Conservation (phyloP, 1,140 invertebrate genomes). For the Geopemphigus sp. region DNA sequence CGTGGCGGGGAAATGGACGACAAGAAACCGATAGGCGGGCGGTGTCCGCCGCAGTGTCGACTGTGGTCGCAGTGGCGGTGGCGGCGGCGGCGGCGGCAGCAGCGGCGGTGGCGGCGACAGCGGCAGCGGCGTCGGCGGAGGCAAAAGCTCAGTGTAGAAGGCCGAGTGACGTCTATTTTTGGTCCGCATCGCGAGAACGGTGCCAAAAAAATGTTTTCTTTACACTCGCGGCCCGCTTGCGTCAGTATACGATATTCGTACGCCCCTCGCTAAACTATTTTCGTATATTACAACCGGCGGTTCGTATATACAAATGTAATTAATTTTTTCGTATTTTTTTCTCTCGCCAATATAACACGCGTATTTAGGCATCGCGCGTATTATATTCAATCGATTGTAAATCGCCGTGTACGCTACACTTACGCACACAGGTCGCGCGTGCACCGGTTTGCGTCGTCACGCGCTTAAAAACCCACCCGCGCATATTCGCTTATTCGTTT, state of each 20-base stretch:
- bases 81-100: background rate
- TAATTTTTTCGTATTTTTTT: conserved; percentile 7
- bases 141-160: conserved; percentile 32
- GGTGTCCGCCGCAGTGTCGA: too few species aligned
- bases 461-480: too few species aligned
- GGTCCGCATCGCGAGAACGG: conserved; percentile 28
- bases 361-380: background rate
- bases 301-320: conserved; percentile 15
- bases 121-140: background rate
- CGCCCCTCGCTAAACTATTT: conserved; percentile 45
- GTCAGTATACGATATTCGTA: conserved; percentile 42
- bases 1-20: too few species aligned
- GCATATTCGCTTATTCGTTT: too few species aligned
- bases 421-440: background rate
- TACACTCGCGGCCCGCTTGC: conserved; percentile 14
- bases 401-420: too few species aligned
- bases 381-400: too few species aligned
- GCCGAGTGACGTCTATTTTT: conserved; percentile 43
- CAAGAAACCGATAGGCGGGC: too few species aligned
- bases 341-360: background rate
- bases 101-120: background rate
- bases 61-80: background rate
- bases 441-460: background rate
- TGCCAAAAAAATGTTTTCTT: conserved; percentile 44
- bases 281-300: conserved; percentile 9